These are phyloP conservation scores for Dreissena rostriformis DNA, from an alignment of 1,140 invertebrate species.

Conservation along the genomic window DNA sequence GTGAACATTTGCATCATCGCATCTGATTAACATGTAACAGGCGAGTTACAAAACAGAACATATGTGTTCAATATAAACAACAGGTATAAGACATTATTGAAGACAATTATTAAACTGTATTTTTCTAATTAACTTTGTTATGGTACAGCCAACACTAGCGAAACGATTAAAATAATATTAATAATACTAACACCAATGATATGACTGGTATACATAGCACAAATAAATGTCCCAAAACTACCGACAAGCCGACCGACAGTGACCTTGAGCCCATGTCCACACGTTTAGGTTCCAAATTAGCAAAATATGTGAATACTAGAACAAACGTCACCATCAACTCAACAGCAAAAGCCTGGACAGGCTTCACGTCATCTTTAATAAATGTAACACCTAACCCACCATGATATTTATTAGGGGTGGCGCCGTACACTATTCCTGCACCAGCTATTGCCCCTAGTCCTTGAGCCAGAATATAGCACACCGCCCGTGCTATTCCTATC, in stretches of 20 bases:
- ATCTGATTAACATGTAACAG: neutral
- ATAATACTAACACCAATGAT: neutral
- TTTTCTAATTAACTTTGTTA: neutral
- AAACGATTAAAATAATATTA: neutral
- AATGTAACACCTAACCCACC: constrained; percentile 66
- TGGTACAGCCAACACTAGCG: neutral
- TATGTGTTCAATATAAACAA: neutral
- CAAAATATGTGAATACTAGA: constrained; percentile 93
- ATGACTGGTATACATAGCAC: constrained; percentile 65
- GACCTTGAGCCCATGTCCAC: constrained; percentile 93
- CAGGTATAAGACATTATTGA: neutral
- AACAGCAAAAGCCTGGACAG: constrained; percentile 88
- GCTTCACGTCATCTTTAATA: constrained; percentile 59
- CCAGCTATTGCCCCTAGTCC: constrained; percentile 74
- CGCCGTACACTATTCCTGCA: constrained; percentile 72
- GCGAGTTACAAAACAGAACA: too few species aligned
- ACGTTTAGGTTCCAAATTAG: constrained; percentile 89
- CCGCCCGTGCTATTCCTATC: constrained; percentile 88
- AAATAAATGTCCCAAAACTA: constrained; percentile 73
- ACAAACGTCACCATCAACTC: constrained; percentile 95
- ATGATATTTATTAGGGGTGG: constrained; percentile 64
- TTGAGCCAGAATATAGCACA: constrained; percentile 83
- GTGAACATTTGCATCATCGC: neutral
- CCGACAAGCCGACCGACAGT: constrained; percentile 89
- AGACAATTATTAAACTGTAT: neutral